Evolutionary conservation across 2,797 vertebrate genomes (phyloP).

Genomic region (Somateria mollissima): DNA sequence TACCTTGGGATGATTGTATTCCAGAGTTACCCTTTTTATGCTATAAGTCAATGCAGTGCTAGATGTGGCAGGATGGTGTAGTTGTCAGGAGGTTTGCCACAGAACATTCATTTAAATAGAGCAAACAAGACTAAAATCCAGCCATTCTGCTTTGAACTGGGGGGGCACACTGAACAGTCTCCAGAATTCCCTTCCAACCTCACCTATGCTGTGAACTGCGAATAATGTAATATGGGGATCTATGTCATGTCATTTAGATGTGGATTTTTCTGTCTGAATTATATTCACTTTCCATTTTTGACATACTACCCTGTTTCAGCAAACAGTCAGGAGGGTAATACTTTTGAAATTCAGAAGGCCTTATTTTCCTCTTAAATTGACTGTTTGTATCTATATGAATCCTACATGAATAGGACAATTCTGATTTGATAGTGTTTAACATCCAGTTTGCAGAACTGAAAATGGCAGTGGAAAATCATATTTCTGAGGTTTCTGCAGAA

Average conservation of each 20-base stretch:
- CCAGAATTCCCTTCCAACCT: neutral
- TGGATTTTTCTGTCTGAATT: neutral
- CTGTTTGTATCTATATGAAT: neutral
- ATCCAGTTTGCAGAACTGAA: slow-evolving; percentile 2
- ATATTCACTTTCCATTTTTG: neutral
- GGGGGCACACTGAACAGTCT: neutral
- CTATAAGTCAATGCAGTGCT: neutral
- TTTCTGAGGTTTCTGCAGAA: neutral
- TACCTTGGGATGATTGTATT: neutral
- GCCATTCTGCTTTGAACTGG: neutral
- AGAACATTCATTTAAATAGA: neutral
- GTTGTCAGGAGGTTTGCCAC: neutral
- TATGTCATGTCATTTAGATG: neutral
- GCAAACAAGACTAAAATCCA: neutral
- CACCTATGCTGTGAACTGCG: neutral
- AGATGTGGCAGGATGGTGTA: neutral
- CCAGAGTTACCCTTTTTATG: neutral
- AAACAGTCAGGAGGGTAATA: neutral
- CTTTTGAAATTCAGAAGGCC: neutral
- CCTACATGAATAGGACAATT: neutral
- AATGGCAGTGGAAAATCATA: neutral
- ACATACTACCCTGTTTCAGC: neutral
- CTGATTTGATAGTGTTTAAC: neutral
- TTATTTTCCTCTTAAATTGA: neutral
- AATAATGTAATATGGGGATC: neutral